A percentile compares a stretch with the other conserved stretches of the same genome.
Evolutionary conservation across 2,888 invertebrate species (phyloP).

Genomic region (Orchesellides sinensis): DNA sequence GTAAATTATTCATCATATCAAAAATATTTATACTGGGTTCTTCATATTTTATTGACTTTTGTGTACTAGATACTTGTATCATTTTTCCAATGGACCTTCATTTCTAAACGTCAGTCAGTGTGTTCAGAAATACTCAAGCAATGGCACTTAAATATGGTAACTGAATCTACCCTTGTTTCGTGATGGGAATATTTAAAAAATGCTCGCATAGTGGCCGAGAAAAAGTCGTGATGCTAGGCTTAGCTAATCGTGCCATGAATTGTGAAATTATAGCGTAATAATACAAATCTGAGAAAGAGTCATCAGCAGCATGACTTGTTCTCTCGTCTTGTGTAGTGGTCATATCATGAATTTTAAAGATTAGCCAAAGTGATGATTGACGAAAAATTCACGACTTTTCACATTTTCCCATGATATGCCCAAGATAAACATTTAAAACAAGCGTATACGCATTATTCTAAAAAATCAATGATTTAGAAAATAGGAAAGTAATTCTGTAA

Average conservation of each 20-base stretch:
- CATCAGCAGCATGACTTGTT: conserved; percentile 58
- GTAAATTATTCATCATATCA: conserved; percentile 2
- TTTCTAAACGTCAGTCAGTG: too few species aligned
- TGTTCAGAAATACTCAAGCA: too few species aligned
- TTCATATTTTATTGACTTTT: too few species aligned
- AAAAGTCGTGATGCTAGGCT: conserved; percentile 42
- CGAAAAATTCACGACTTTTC: conserved; percentile 33
- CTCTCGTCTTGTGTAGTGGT: background rate
- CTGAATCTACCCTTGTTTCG: too few species aligned
- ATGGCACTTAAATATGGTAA: too few species aligned
- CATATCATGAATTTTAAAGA: background rate
- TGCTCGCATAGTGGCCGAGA: too few species aligned
- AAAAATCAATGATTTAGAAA: conserved; percentile 37
- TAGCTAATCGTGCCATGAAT: conserved; percentile 40
- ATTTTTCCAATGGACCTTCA: too few species aligned
- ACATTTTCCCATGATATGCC: conserved; percentile 41
- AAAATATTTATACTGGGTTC: too few species aligned
- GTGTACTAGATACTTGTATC: too few species aligned
- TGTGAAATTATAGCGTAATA: conserved; percentile 48
- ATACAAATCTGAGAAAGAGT: conserved; percentile 51
- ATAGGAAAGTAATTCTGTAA: background rate
- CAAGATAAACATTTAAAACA: background rate
- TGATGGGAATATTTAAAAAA: too few species aligned
- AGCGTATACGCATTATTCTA: background rate
- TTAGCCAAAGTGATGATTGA: background rate